These are phyloP conservation scores for Phenganax marumi DNA, from an alignment of 92 coral and sea anemone genomes.

Conservation along the genomic window DNA sequence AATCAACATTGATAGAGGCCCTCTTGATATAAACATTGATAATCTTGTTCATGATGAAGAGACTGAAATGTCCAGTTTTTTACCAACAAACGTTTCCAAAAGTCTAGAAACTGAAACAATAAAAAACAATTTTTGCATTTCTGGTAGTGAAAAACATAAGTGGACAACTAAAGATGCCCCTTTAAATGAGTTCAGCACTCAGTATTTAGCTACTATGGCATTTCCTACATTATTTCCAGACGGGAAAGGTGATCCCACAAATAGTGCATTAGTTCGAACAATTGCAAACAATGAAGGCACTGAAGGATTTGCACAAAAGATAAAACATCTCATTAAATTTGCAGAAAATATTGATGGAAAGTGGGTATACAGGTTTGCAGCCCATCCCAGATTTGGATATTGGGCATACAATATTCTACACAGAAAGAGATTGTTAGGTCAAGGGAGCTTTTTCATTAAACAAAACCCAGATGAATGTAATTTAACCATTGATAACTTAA, in stretches of 20 bases:
- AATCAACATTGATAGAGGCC: slow-evolving; percentile 55
- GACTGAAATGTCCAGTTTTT: slow-evolving; percentile 64
- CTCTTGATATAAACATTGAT: slow-evolving; percentile 56
- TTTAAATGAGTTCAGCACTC: too few relatives aligned
- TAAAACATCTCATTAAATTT: background rate
- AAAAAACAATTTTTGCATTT: background rate
- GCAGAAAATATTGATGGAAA: slow-evolving; percentile 48
- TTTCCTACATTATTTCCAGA: background rate
- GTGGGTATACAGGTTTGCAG: background rate
- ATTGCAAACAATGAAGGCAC: too few relatives aligned
- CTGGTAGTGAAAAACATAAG: background rate
- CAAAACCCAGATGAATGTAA: background rate
- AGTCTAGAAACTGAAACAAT: background rate
- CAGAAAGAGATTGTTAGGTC: background rate
- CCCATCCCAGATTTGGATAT: slow-evolving; percentile 6
- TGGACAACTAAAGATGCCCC: too few relatives aligned
- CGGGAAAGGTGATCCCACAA: slow-evolving; percentile 14
- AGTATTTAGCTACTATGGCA: too few relatives aligned
- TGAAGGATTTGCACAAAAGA: background rate
- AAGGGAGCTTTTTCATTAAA: background rate
- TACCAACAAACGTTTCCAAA: slow-evolving; percentile 50
- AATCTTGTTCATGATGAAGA: slow-evolving; percentile 55
- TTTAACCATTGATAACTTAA: background rate
- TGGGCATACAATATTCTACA: background rate
- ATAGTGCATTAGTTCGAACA: too few relatives aligned